Evolutionary conservation across 1,140 invertebrate species (phyloP).

Genomic region (Drosophila neocordata): DNA sequence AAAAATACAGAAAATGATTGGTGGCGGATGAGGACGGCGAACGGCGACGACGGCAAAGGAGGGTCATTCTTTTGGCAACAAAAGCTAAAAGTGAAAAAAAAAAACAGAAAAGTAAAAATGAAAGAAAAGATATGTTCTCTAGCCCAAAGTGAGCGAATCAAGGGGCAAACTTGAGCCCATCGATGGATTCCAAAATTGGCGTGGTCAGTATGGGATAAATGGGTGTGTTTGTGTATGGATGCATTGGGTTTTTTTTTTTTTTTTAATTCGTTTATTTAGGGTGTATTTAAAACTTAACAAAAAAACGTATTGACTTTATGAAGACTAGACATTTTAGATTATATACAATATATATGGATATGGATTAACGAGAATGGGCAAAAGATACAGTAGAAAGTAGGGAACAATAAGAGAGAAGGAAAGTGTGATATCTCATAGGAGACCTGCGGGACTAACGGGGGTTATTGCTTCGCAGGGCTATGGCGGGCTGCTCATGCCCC

Average conservation of each 20-base stretch:
- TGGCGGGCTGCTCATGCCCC: too few relatives aligned
- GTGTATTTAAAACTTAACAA: conserved; percentile 34
- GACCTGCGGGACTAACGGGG: too few relatives aligned
- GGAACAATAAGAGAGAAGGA: too few relatives aligned
- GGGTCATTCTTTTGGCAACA: conserved; percentile 47
- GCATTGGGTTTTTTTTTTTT: conserved; percentile 33
- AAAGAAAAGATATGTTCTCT: not conserved
- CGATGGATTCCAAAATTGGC: conserved; percentile 48
- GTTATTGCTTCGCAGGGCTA: too few relatives aligned
- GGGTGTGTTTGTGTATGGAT: conserved; percentile 18
- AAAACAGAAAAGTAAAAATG: not conserved
- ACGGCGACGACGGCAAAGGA: conserved; percentile 8
- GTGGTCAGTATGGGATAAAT: conserved; percentile 50
- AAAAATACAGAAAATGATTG: conserved; percentile 65
- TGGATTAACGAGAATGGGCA: too few relatives aligned
- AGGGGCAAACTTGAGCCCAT: conserved; percentile 24
- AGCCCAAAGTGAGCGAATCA: conserved; percentile 3
- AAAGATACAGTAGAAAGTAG: too few relatives aligned
- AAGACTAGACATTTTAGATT: too few relatives aligned
- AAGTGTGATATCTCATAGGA: too few relatives aligned
- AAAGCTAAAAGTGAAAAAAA: conserved; percentile 60
- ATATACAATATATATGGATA: too few relatives aligned
- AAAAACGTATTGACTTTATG: too few relatives aligned
- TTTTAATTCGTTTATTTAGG: too few relatives aligned
- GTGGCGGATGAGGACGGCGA: not conserved